phyloP scores from a whole-genome alignment of 2,797 vertebrate genomes.

The Microctenopoma steveboyesi region DNA sequence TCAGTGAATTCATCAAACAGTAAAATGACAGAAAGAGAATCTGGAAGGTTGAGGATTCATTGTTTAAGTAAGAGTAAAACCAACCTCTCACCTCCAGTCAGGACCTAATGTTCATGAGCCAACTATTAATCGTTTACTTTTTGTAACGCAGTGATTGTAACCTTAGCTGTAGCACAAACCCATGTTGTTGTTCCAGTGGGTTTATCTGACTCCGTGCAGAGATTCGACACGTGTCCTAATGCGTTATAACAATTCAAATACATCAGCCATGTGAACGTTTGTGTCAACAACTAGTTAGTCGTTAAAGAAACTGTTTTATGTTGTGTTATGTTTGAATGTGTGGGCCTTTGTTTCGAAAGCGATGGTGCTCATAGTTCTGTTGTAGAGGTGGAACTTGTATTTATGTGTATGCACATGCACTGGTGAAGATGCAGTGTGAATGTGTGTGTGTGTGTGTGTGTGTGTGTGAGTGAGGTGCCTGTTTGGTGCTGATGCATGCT shows the following conservation, averaged over 20 bases:
- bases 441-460: constrained; percentile 3
- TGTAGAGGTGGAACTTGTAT: constrained; percentile 26
- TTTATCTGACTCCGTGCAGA: background rate
- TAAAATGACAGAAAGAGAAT: too few species aligned
- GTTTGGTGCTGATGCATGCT: constrained; percentile 48
- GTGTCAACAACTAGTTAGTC: background rate
- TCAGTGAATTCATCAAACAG: too few species aligned
- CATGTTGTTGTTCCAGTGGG: background rate
- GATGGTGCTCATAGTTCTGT: constrained; percentile 10
- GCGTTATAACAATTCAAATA: background rate
- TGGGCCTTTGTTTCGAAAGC: constrained; percentile 40
- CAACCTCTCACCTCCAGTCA: too few species aligned
- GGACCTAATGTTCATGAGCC: too few species aligned
- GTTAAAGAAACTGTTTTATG: background rate
- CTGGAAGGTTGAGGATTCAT: too few species aligned
- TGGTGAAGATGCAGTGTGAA: background rate
- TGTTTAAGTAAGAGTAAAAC: too few species aligned
- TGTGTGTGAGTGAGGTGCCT: constrained; percentile 8
- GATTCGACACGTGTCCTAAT: background rate
- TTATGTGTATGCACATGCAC: constrained; percentile 5
- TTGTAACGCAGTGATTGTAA: background rate
- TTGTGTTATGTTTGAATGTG: constrained; percentile 15
- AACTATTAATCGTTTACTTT: too few species aligned
- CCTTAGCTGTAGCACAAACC: background rate
- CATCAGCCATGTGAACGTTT: too few species aligned